phyloP scores from a whole-genome alignment of 2,113 vertebrate species.

The Lampris incognitus region DNA sequence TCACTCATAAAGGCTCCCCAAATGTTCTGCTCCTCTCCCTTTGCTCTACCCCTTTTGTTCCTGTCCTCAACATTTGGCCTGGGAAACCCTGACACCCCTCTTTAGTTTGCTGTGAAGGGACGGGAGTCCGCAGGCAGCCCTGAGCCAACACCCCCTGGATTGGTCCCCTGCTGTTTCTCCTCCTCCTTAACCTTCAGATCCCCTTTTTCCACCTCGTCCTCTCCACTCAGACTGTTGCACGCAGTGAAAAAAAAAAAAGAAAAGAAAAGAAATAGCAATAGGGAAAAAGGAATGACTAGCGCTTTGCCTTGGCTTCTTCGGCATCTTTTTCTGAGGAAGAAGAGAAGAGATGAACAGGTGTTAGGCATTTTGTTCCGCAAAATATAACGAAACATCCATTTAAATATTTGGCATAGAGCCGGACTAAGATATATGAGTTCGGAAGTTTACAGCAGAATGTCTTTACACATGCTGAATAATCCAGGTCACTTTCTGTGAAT shows the following conservation, averaged over 20 bases:
- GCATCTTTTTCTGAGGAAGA: slow-evolving; percentile 70
- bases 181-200: slow-evolving; percentile 47
- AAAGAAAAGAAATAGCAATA: too few species aligned
- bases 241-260: slow-evolving; percentile 33
- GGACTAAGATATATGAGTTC: too few species aligned
- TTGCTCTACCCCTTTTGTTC: slow-evolving; percentile 42
- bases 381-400: too few species aligned
- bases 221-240: slow-evolving; percentile 60
- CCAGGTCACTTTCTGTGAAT: too few species aligned
- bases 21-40: slow-evolving; percentile 63
- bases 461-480: too few species aligned
- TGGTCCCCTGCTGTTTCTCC: slow-evolving; percentile 55
- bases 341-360: slow-evolving; percentile 1
- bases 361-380: too few species aligned
- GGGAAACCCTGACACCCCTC: slow-evolving; percentile 53
- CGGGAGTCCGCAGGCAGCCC: slow-evolving; percentile 65
- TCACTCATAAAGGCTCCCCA: slow-evolving; percentile 43
- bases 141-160: slow-evolving; percentile 64
- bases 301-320: slow-evolving; percentile 79
- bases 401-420: too few species aligned
- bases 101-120: slow-evolving; percentile 50
- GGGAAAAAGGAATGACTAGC: slow-evolving; percentile 50
- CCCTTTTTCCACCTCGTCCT: slow-evolving; percentile 31
- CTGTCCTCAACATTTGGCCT: slow-evolving; percentile 38
- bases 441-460: too few species aligned